These are phyloP conservation scores for Buceros bicornis DNA, from an alignment of 2,797 vertebrate genomes.

Conservation along the genomic window DNA sequence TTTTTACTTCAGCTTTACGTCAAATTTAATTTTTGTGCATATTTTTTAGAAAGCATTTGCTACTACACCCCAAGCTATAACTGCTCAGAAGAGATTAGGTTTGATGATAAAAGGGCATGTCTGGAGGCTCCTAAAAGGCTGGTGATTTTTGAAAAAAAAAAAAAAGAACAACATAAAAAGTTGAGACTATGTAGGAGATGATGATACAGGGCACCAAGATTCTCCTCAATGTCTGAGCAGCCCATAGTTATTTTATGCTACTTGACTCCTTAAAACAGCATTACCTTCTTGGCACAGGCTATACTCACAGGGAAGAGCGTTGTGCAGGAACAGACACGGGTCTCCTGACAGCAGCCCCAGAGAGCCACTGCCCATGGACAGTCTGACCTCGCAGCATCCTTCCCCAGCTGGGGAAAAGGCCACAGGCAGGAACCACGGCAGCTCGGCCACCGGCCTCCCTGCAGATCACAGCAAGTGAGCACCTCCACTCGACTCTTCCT, in stretches of 20 bases:
- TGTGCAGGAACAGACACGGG: rapidly evolving
- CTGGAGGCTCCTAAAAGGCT: background rate
- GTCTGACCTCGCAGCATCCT: background rate
- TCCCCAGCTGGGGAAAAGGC: background rate
- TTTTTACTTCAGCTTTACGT: background rate
- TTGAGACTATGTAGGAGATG: background rate
- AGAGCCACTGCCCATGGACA: background rate
- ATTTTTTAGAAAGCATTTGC: background rate
- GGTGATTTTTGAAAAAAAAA: background rate
- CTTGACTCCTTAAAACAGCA: background rate
- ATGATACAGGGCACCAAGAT: background rate
- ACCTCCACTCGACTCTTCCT: background rate
- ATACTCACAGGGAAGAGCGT: background rate
- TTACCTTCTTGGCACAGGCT: background rate
- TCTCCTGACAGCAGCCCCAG: background rate
- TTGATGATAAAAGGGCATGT: background rate
- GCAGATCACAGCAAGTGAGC: background rate
- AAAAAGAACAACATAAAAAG: background rate
- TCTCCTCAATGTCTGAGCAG: background rate
- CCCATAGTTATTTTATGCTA: background rate
- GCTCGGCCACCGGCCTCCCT: background rate
- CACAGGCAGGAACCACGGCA: background rate
- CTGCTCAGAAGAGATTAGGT: background rate
- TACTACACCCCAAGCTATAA: background rate
- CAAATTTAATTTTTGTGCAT: background rate